These are phyloP conservation scores for Akabosia matsudoensis DNA, from an alignment of 1,140 invertebrate genomes.

Conservation along the genomic window DNA sequence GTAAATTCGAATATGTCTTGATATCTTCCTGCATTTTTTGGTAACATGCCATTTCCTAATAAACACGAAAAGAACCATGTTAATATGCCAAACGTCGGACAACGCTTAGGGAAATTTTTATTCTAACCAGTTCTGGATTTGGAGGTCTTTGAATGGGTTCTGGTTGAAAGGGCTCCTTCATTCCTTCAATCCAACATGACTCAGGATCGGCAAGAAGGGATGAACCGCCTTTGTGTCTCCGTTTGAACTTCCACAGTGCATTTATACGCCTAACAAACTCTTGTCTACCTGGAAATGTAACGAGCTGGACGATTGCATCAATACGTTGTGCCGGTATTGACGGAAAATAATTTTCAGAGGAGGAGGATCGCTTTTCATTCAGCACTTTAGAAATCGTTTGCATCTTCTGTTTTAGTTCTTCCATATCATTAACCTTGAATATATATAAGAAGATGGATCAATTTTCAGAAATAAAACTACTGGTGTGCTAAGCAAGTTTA, in stretches of 20 bases:
- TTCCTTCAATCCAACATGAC: neutral
- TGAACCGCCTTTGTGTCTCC: slow-evolving; percentile 84
- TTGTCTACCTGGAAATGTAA: slow-evolving; percentile 71
- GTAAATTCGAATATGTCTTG: too few relatives aligned
- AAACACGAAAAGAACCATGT: neutral
- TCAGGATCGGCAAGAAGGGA: slow-evolving; percentile 65
- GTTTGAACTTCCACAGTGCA: slow-evolving; percentile 91
- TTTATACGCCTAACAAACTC: slow-evolving; percentile 84
- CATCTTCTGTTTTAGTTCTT: slow-evolving; percentile 60
- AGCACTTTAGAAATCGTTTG: slow-evolving; percentile 71
- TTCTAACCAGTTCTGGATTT: neutral
- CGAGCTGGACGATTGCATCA: slow-evolving; percentile 73
- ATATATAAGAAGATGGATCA: neutral
- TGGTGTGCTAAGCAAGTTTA: too few relatives aligned
- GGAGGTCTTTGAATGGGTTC: too few relatives aligned
- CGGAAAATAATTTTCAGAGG: slow-evolving; percentile 87
- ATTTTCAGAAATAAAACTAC: neutral
- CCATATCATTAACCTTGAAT: neutral
- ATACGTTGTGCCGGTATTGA: slow-evolving; percentile 89
- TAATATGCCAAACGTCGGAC: too few relatives aligned
- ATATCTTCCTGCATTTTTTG: neutral
- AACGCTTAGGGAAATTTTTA: neutral
- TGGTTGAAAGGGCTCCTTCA: neutral
- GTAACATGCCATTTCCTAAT: neutral
- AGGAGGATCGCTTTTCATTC: slow-evolving; percentile 79